Base-by-base conservation (phyloP, 2,113 vertebrate genomes). In the Etheostoma spectabile region DNA sequence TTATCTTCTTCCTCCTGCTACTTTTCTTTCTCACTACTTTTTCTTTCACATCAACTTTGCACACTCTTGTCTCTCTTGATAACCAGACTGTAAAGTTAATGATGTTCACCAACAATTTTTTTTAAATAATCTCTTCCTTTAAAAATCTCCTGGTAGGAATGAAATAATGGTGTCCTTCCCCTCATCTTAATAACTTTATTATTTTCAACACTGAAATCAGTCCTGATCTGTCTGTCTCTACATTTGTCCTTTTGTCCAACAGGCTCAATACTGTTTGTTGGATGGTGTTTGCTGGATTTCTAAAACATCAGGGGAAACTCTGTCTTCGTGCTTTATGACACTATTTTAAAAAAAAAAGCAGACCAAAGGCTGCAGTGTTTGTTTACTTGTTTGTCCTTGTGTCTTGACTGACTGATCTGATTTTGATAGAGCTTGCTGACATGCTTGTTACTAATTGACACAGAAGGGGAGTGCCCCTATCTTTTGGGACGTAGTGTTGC, bases 361-460 rank as follows among this genome's bases (percentile, higher is more conserved):
- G 70, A 18, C 46, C 67, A 73, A 52, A 56, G 51, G 13, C 19
- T 76, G 56, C 19, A 5, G 14, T 33, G 35, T 33, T 72, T 84
- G 30, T 78, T 84, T 56, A 69, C 64, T 67, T 57, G 62, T 24
- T 74, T 48, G 24, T 30, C 13, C 51, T 21, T 42, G 46, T 62
- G 45, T 46, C n/a, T 74, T 74, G 46, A 30, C 55, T 3, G 45
- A 57, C 57, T 56, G 55, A 66, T 63, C 45, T 22, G 61, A 81
- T 63, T 79, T 74, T 49, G 49, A 78, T 45, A 56, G 38, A 65
- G 57, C 48, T 69, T 55, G 33, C 56, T 30, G 63, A 80, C 72
- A 65, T 65, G 35, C 84, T 71, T 80, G 12, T 70, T 68, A 2
- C 46, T 74, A 75, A 78, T 66, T 80, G 85, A 80, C 57, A 77